Base-by-base conservation (phyloP, 2,888 invertebrate species). In the Cloeon dipterum region DNA sequence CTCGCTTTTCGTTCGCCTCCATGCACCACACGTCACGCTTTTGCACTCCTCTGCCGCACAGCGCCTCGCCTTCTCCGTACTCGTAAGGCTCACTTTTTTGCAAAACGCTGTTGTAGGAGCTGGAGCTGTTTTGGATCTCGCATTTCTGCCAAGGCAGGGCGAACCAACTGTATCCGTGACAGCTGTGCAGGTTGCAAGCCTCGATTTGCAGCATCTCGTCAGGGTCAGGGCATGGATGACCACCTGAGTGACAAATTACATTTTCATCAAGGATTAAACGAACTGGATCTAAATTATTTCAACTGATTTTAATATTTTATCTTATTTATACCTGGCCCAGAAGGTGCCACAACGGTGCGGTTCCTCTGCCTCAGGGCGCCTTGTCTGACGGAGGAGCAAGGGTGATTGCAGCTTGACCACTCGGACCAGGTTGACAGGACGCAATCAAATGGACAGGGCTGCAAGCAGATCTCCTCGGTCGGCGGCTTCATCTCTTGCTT, bases 401-500 rank as follows among this genome's bases (percentile, higher is more conserved):
- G 42, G 39, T 46, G 49, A 2, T 50, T 49, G 50, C 67, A 67
- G 1, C 57, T 52, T 1, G 58, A 51, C 73, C 73, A 74, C 0
- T 58, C 47, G 0, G 60, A 65, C 73, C 73, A 74, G 1, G 67
- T 56, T 0, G 70, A 68, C 35, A 71, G 62, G 20, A 71, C 70
- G 50, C 73, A 73, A 57, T 74, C 74, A n/a, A 66, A 63, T 0
- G 70, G 65, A 50, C 73, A 73, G 2, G 72, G 70, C 43, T 70
- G 63, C 43, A 66, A 62, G 47, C 74, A 74, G 5, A 65, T 59
- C 47, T 67, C 67, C 23, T 55, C 60, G 29, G 59, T 57, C 0
- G 59, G 53, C 0, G 66, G 65, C 41, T 49, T 48, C 32, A 36
- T 29, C 18, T 39, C 36, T 7, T 26, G 34, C 10, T 37, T 25